A percentile compares a stretch with the other conserved stretches of the same genome.
Conservation (phyloP, 2,888 invertebrate species). For the Leuctra nigra region DNA sequence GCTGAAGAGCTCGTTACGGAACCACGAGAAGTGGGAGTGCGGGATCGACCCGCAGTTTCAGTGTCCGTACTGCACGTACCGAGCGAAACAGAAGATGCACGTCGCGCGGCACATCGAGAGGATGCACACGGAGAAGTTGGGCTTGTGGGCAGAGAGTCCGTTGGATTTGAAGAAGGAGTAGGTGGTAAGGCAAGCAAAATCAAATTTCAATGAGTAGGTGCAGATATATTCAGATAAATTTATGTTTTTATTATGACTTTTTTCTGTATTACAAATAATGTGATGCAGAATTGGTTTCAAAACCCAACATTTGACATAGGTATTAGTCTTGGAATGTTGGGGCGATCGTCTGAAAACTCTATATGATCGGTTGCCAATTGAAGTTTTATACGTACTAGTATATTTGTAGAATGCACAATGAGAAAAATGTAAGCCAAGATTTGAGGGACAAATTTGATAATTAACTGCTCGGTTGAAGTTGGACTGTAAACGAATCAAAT, state of each 20-base stretch:
- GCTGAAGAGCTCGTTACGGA: constrained; percentile 74
- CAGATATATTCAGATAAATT: not conserved
- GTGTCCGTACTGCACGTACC: constrained; percentile 61
- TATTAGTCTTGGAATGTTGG: too few species aligned
- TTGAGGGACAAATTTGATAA: too few species aligned
- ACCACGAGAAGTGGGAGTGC: constrained; percentile 82
- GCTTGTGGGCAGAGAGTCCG: constrained; percentile 2
- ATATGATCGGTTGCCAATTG: too few species aligned
- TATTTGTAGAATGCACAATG: too few species aligned
- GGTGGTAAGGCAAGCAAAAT: not conserved
- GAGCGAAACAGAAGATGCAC: constrained; percentile 51
- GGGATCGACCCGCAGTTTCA: constrained; percentile 62
- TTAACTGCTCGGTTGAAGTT: too few species aligned
- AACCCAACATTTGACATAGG: too few species aligned
- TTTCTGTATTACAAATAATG: too few species aligned
- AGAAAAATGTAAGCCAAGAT: too few species aligned
- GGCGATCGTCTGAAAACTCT: too few species aligned
- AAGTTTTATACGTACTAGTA: too few species aligned
- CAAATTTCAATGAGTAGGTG: not conserved
- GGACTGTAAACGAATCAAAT: too few species aligned
- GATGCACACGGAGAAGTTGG: constrained; percentile 33
- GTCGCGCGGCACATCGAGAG: constrained; percentile 38
- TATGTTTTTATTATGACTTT: not conserved
- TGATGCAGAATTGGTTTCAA: not conserved
- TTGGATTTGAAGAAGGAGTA: not conserved